Base-by-base conservation (phyloP, 2,888 invertebrate genomes). In the Polymixis lichenea region DNA sequence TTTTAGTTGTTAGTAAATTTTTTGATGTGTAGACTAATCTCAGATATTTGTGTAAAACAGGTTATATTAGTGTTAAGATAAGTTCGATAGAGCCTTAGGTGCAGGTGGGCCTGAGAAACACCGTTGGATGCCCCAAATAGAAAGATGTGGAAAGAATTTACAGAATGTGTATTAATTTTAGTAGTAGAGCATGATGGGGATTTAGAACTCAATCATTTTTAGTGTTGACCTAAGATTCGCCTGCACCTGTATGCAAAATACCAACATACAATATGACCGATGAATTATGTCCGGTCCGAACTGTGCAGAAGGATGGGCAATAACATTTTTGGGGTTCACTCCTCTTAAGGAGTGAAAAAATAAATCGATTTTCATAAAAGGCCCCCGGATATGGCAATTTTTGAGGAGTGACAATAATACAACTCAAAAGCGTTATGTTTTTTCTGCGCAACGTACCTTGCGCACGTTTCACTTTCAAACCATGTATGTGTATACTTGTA, bases 21-120 rank as follows among this genome's bases (percentile, higher is more conserved):
- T 83, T 85, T 85, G 72, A 79, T 86, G 86, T 85, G 77, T 86
- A 84, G 86, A 32, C 11, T 77, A 51, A 85, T 75, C 65, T 69
- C 69, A 68, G 67, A 81, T 78, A 80, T 73, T 80, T 77, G 68
- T 78, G 69, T 84, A 46, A 55, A 28, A 28, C 62, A 65, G 71
- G 65, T 72, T 65, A 53, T 58, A 64, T 60, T 66, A 70, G 19
- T 28, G 15, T 38, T 72, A 71, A 75, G 55, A 13, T 62, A 62
- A 79, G 32, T 66, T 65, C 28, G 19, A 38, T 68, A 65, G 55
- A 62, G 77, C 60, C 77, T 69, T 69, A 17, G 64, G 68, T 64
- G 64, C 79, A 82, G 79, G 68, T 65, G 78, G 46, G n/a, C 25
- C 28, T 64, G 17, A 19, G 19, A n/a, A 32, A 22, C 19, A 49